phyloP scores from a whole-genome alignment of 35 echinoderm and acorn worm species.

The Acanthaster planci region DNA sequence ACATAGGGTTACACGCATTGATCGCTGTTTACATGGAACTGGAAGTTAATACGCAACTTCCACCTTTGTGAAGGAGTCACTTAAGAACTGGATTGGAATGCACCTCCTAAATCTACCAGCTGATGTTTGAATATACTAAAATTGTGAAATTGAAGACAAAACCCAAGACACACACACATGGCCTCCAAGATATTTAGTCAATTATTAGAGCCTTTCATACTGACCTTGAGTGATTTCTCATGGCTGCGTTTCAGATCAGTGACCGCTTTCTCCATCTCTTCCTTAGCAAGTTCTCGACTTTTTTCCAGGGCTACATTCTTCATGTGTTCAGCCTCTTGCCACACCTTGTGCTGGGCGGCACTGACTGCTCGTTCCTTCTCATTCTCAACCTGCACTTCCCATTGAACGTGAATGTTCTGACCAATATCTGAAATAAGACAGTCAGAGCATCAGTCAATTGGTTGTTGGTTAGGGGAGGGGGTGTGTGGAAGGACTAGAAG shows the following conservation, averaged over 20 bases:
- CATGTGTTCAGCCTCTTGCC: conserved; percentile 77
- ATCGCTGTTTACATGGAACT: too few relatives aligned
- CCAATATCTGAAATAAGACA: conserved; percentile 64
- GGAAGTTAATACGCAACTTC: too few relatives aligned
- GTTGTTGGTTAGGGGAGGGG: neutral
- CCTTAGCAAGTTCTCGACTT: conserved; percentile 32
- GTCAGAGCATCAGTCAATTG: neutral
- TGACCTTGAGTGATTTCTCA: conserved; percentile 82
- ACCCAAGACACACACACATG: neutral
- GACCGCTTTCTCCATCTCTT: conserved; percentile 65
- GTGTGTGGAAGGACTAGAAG: too few relatives aligned
- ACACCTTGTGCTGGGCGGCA: conserved; percentile 77
- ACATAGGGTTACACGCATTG: too few relatives aligned
- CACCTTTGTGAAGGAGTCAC: too few relatives aligned
- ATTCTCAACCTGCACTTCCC: conserved; percentile 52
- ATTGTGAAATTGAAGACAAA: too few relatives aligned
- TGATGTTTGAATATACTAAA: too few relatives aligned
- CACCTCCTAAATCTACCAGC: too few relatives aligned
- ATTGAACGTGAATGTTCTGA: conserved; percentile 71
- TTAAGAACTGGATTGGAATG: too few relatives aligned
- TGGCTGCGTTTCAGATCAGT: conserved; percentile 54
- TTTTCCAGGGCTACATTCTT: conserved; percentile 82
- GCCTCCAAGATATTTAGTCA: too few relatives aligned
- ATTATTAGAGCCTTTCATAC: neutral
- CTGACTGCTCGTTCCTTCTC: conserved; percentile 63